Conservation (phyloP, 2,797 vertebrate species). For the Tiaroga cobitis region DNA sequence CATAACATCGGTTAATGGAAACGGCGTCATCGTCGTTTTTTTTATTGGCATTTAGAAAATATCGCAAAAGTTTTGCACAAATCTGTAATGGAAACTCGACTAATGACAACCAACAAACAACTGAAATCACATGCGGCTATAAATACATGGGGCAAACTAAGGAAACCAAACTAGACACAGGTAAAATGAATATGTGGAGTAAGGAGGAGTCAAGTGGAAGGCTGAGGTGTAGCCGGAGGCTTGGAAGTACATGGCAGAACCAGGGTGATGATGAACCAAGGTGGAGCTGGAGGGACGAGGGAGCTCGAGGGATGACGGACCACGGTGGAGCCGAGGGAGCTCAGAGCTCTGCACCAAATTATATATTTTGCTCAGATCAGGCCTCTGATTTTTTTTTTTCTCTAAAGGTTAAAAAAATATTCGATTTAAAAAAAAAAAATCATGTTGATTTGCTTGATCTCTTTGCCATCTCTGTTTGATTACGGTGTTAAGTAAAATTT, state of each 20-base stretch:
- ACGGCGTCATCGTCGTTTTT: too few relatives aligned
- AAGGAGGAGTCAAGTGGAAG: neutral
- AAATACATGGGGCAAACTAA: neutral
- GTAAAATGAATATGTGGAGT: neutral
- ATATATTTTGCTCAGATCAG: neutral
- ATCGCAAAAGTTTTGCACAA: too few relatives aligned
- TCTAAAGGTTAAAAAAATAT: neutral
- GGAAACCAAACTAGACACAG: neutral
- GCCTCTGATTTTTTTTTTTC: neutral
- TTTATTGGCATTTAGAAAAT: too few relatives aligned
- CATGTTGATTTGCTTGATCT: neutral
- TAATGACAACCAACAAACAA: neutral
- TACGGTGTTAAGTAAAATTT: constrained; percentile 16
- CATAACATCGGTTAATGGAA: too few relatives aligned
- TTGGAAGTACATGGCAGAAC: neutral
- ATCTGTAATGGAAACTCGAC: too few relatives aligned
- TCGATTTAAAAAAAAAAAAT: too few relatives aligned
- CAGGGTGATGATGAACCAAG: neutral
- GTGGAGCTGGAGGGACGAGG: neutral
- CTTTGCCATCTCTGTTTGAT: neutral
- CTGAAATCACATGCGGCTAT: neutral
- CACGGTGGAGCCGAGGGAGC: neutral
- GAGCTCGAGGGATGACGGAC: neutral
- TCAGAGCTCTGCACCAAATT: neutral
- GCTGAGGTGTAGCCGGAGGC: neutral